phyloP scores from a whole-genome alignment of 1,140 invertebrate species.

The Linepithema humile region DNA sequence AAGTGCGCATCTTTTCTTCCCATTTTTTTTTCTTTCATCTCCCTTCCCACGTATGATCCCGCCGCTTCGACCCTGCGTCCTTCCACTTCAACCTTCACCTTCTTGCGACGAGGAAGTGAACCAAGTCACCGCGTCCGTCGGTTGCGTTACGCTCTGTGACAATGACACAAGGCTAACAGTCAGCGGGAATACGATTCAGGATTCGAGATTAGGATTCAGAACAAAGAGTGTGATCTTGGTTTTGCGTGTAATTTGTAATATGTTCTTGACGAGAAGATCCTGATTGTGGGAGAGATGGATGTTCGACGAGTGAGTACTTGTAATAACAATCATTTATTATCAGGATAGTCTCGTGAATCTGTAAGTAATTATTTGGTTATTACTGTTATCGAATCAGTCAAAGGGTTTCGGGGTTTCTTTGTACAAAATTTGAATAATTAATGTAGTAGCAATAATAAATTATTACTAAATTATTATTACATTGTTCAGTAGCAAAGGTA shows the following conservation, averaged over 20 bases:
- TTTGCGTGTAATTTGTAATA: conserved; percentile 51
- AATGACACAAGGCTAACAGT: not conserved
- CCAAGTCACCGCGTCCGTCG: not conserved
- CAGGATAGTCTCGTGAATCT: not conserved
- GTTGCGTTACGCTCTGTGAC: conserved; percentile 9
- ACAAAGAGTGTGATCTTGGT: conserved; percentile 47
- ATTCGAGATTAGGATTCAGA: not conserved
- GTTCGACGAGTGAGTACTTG: conserved; percentile 79
- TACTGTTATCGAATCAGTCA: not conserved
- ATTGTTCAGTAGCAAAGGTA: not conserved
- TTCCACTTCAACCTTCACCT: conserved; percentile 49
- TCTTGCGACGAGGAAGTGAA: conserved; percentile 27
- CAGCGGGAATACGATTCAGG: not conserved
- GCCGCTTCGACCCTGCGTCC: conserved; percentile 13
- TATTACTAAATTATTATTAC: not conserved
- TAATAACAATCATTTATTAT: conserved; percentile 19
- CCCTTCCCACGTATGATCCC: conserved; percentile 38
- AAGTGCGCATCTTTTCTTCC: conserved; percentile 76
- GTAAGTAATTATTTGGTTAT: not conserved
- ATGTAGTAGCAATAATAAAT: not conserved
- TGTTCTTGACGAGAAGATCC: conserved; percentile 45
- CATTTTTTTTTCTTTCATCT: conserved; percentile 57
- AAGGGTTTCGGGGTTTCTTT: not conserved
- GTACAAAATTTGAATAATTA: not conserved
- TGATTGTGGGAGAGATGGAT: conserved; percentile 73